Percentiles rank a stretch among this genome's conserved stretches.
Conservation (phyloP, 2,888 invertebrate species). For the Esperia sulphurella region DNA sequence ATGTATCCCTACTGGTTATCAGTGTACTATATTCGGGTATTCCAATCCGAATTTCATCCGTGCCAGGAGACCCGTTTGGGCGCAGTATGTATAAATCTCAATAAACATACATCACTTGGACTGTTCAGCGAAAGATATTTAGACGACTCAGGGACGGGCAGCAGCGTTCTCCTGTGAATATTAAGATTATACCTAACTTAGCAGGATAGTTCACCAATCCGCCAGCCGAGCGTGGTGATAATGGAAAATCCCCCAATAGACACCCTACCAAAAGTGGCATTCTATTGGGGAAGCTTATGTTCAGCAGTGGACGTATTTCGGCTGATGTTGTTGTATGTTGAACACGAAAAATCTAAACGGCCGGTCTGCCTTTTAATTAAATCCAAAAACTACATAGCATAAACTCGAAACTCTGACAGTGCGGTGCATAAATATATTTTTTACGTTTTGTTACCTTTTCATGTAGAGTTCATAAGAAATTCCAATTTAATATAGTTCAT, state of each 20-base stretch:
- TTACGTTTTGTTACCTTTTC: neutral
- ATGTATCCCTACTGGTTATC: neutral
- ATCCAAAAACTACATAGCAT: neutral
- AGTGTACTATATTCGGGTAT: neutral
- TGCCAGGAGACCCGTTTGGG: slow-evolving; percentile 9
- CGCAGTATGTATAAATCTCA: slow-evolving; percentile 1
- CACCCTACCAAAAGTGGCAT: too few species aligned
- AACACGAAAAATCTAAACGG: neutral
- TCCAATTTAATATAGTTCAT: too few species aligned
- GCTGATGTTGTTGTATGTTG: too few species aligned
- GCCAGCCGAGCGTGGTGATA: too few species aligned
- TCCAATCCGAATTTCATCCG: slow-evolving; percentile 13
- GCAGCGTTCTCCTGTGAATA: too few species aligned
- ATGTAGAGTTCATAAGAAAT: too few species aligned
- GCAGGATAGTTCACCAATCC: too few species aligned
- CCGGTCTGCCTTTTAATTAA: neutral
- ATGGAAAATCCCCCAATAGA: too few species aligned
- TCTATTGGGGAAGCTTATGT: too few species aligned
- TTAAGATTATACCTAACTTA: too few species aligned
- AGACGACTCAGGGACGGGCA: too few species aligned
- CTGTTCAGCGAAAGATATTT: neutral
- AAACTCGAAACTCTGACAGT: neutral
- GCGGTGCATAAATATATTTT: neutral
- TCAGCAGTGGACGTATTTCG: too few species aligned
- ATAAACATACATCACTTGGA: slow-evolving; percentile 1